phyloP scores from a whole-genome alignment of 2,113 vertebrate genomes.

The Sterrhoptilus dennistouni region DNA sequence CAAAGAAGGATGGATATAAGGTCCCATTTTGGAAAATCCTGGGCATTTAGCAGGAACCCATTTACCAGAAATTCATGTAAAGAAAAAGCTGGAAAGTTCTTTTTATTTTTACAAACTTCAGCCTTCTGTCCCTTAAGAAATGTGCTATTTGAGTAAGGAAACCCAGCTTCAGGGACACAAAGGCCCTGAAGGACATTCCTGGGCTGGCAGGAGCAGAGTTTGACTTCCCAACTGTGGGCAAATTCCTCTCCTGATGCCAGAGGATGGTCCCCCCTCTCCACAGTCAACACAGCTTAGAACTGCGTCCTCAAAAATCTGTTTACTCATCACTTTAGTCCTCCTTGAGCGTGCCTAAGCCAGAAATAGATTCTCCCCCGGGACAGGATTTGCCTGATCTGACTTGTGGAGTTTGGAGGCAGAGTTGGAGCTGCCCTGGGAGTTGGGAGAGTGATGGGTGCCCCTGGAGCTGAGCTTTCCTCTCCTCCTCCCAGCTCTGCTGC shows the following conservation, averaged over 20 bases:
- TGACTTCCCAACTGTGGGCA: conserved; percentile 28
- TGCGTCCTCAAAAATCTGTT: conserved; percentile 5
- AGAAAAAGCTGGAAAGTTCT: neutral
- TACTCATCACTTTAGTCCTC: conserved; percentile 43
- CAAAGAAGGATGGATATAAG: rapidly evolving
- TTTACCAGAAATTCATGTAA: neutral
- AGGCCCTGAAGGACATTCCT: neutral
- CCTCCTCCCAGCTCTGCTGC: neutral
- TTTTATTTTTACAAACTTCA: neutral
- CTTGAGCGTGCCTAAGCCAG: conserved; percentile 17
- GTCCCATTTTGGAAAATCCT: neutral
- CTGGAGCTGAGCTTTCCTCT: neutral
- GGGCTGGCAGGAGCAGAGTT: neutral
- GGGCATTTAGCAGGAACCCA: neutral
- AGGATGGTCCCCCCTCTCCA: neutral
- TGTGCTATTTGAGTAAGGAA: neutral
- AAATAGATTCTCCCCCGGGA: conserved; percentile 34
- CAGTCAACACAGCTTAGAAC: conserved; percentile 41
- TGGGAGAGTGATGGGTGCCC: neutral
- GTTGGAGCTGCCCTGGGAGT: neutral
- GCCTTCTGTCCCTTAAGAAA: neutral
- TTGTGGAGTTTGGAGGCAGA: neutral
- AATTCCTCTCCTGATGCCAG: neutral
- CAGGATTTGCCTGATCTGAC: conserved; percentile 39
- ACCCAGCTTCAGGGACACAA: neutral